Conservation (phyloP, 2,888 invertebrate genomes). For the Sinodicranocentrus sp. region DNA sequence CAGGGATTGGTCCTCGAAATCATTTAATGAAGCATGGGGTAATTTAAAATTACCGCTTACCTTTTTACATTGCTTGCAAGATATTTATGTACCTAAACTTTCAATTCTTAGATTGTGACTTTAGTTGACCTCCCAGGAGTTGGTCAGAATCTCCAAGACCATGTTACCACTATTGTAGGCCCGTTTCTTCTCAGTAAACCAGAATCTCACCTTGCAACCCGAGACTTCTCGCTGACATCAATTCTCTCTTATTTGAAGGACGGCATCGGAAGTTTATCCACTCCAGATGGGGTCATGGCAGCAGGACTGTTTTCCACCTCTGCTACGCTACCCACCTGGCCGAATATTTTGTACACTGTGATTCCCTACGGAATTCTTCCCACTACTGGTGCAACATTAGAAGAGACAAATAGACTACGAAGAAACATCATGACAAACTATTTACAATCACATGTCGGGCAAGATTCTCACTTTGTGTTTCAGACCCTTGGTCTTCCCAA, state of each 20-base stretch:
- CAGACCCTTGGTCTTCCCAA: constrained; percentile 39
- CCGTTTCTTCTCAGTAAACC: constrained; percentile 37
- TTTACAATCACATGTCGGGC: neutral
- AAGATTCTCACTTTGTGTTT: constrained; percentile 42
- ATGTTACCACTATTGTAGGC: constrained; percentile 37
- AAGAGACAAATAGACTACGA: neutral
- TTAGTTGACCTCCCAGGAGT: constrained; percentile 42
- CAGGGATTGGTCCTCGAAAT: constrained; percentile 46
- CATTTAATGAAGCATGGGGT: constrained; percentile 50
- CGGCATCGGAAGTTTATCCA: neutral
- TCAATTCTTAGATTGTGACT: too few relatives aligned
- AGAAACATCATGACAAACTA: too few relatives aligned
- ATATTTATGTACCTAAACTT: too few relatives aligned
- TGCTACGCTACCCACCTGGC: constrained; percentile 17
- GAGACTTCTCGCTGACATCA: neutral
- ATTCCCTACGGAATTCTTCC: neutral
- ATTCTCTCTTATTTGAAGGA: neutral
- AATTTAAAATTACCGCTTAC: too few relatives aligned
- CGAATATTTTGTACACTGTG: constrained; percentile 27
- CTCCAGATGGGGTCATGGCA: neutral
- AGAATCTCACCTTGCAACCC: constrained; percentile 26
- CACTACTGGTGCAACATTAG: neutral
- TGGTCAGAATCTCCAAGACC: constrained; percentile 48
- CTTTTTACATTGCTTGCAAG: too few relatives aligned
- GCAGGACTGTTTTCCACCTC: constrained; percentile 9